These are phyloP conservation scores for Betta splendens DNA, from an alignment of 2,797 vertebrate species.

Conservation along the genomic window DNA sequence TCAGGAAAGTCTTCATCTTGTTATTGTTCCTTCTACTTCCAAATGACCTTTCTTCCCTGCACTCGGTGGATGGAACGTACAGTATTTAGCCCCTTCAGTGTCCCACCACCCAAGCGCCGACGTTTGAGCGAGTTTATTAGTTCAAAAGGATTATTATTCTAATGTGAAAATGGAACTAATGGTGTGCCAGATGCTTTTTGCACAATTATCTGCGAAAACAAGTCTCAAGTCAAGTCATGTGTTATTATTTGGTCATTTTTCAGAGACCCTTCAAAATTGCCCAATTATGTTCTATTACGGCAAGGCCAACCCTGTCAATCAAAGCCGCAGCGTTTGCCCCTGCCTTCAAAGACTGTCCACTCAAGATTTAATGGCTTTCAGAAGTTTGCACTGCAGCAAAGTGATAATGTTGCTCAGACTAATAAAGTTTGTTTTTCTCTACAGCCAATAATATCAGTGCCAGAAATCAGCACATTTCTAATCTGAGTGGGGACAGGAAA, in stretches of 20 bases:
- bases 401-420: conserved; percentile 77
- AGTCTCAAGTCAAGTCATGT: conserved; percentile 83
- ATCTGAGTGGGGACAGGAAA: conserved; percentile 5
- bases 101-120: conserved; percentile 70
- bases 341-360: conserved; percentile 83
- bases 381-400: conserved; percentile 67
- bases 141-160: conserved; percentile 87
- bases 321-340: conserved; percentile 83
- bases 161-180: conserved; percentile 88
- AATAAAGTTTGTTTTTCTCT: conserved; percentile 61
- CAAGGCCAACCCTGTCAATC: conserved; percentile 96
- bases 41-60: conserved; percentile 58
- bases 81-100: conserved; percentile 57
- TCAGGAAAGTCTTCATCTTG: conserved; percentile 56
- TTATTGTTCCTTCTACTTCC: conserved; percentile 62
- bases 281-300: conserved; percentile 98
- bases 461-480: conserved; percentile 8
- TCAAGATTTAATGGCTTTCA: conserved; percentile 77
- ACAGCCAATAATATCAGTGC: conserved; percentile 15
- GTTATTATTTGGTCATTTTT: conserved; percentile 86
- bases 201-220: conserved; percentile 87
- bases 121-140: conserved; percentile 83
- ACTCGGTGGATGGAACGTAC: conserved; percentile 53
- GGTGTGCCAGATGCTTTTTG: conserved; percentile 82
- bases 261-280: conserved; percentile 90